A percentile compares a stretch with the other conserved stretches of the same genome.
Conservation (phyloP, 2,113 vertebrate species). For the Ochotona princeps region DNA sequence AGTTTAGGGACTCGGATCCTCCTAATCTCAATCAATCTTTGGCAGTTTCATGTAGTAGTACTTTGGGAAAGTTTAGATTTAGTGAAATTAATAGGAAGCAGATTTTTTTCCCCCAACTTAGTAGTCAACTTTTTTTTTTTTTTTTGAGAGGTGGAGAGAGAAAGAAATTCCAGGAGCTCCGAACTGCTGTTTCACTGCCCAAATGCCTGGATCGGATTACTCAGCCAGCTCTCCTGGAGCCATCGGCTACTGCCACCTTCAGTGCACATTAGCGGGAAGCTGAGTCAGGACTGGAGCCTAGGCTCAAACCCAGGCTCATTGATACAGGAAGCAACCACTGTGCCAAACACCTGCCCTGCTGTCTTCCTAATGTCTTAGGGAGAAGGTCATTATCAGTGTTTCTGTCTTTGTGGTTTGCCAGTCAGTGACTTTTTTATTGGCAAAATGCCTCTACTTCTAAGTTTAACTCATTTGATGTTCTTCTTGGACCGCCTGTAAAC, state of each 20-base stretch:
- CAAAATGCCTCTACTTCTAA: background rate
- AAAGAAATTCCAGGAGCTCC: too few species aligned
- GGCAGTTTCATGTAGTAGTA: background rate
- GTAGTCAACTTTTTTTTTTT: background rate
- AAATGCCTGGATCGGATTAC: too few species aligned
- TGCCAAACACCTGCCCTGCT: background rate
- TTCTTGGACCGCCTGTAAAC: background rate
- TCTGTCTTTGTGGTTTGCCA: background rate
- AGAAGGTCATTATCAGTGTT: background rate
- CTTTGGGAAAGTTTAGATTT: background rate
- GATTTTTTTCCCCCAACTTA: background rate
- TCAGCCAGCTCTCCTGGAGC: too few species aligned
- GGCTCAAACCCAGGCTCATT: too few species aligned
- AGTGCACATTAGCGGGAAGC: too few species aligned
- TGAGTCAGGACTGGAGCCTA: too few species aligned
- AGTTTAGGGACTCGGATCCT: background rate
- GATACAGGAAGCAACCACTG: too few species aligned
- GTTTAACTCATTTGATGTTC: background rate
- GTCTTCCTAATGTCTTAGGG: constrained; percentile 7
- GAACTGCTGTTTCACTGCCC: too few species aligned
- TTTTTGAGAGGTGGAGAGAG: too few species aligned
- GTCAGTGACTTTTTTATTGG: background rate
- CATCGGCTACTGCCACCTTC: too few species aligned
- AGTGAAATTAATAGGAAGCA: background rate
- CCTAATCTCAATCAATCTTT: background rate